Percentiles rank a stretch among this genome's conserved stretches.
Evolutionary conservation across 2,113 vertebrate genomes (phyloP).

Genomic region (Uria lomvia): DNA sequence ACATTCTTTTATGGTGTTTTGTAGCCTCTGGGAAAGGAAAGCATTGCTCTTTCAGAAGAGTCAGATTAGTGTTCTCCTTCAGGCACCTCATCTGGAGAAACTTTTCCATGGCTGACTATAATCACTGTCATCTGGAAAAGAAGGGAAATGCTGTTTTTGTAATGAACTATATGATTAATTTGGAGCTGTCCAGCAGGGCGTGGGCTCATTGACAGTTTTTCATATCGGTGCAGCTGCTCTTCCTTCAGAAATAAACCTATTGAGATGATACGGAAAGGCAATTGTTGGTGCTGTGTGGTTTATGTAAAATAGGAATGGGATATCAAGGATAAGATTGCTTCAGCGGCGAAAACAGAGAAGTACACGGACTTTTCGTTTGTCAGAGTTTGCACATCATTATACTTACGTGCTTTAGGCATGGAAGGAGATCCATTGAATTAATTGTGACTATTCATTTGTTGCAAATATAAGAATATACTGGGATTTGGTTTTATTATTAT

Average conservation of each 20-base stretch:
- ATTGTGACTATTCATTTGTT: not conserved
- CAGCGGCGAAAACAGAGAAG: not conserved
- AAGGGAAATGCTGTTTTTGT: slow-evolving; percentile 34
- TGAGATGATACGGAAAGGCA: not conserved
- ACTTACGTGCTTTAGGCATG: not conserved
- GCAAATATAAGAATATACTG: not conserved
- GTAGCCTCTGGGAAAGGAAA: slow-evolving; percentile 54
- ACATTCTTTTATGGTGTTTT: slow-evolving; percentile 29
- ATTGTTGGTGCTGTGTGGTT: not conserved
- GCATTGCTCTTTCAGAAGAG: slow-evolving; percentile 45
- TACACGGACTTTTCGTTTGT: not conserved
- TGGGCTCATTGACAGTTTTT: slow-evolving; percentile 19
- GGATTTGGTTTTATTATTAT: not conserved
- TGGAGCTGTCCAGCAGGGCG: slow-evolving; percentile 43
- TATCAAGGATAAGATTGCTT: not conserved
- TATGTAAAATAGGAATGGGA: not conserved
- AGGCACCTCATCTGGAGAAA: slow-evolving; percentile 60
- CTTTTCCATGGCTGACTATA: slow-evolving; percentile 48
- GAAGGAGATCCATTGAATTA: not conserved
- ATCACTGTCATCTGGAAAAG: slow-evolving; percentile 55
- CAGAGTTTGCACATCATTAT: not conserved
- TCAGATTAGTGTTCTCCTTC: slow-evolving; percentile 36
- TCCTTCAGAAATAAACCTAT: not conserved
- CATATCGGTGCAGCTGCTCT: not conserved
- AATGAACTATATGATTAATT: slow-evolving; percentile 38